Conservation (phyloP, 2,888 invertebrate species). For the Pemphredon lugubris region DNA sequence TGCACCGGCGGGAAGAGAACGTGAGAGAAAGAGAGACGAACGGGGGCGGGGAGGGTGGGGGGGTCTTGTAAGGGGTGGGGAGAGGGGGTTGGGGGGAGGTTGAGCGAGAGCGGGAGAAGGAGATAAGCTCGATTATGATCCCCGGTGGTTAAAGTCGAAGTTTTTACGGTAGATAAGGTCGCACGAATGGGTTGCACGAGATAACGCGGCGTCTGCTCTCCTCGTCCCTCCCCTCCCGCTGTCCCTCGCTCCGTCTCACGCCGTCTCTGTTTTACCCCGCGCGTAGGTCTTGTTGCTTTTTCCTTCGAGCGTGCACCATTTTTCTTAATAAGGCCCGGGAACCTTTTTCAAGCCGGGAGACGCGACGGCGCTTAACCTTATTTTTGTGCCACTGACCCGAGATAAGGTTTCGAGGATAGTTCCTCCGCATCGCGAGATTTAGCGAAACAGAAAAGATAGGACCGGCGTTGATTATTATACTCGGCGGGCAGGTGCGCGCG, state of each 20-base stretch:
- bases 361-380: constrained; percentile 32
- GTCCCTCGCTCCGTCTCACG: constrained; percentile 35
- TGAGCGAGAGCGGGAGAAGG: constrained; percentile 20
- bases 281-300: constrained; percentile 34
- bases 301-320: constrained; percentile 41
- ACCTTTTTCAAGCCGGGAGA: constrained; percentile 23
- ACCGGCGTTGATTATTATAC: neutral
- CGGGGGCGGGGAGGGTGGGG: constrained; percentile 30
- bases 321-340: constrained; percentile 58
- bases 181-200: constrained; percentile 65
- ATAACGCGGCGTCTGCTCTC: constrained; percentile 60
- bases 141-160: constrained; percentile 78
- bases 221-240: constrained; percentile 23
- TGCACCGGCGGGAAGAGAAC: constrained; percentile 42
- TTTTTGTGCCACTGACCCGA: constrained; percentile 24
- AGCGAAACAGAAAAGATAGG: neutral
- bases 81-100: constrained; percentile 30
- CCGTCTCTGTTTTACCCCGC: constrained; percentile 13
- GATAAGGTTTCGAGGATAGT: constrained; percentile 5
- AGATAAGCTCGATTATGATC: constrained; percentile 79
- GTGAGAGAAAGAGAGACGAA: constrained; percentile 21
- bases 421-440: neutral
- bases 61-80: constrained; percentile 19
- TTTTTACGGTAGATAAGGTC: constrained; percentile 78
- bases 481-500: neutral